Evolutionary conservation across 1,140 invertebrate species (phyloP).

Genomic region (Brachionus sp.): DNA sequence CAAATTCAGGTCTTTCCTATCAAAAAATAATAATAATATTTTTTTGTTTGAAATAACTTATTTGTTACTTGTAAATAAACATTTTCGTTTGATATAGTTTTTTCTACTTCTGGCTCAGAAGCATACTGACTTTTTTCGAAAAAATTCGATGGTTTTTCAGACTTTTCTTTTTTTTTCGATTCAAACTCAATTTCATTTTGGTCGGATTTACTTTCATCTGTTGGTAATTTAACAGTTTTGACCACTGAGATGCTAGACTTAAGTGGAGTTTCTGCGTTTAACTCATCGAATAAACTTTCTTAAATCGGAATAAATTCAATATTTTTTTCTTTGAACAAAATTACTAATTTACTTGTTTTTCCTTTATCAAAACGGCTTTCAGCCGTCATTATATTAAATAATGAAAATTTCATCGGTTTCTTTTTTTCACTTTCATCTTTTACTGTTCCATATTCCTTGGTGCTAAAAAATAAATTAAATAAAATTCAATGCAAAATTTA

Average conservation of each 20-base stretch:
- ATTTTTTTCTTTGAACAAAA: too few relatives aligned
- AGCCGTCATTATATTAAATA: not conserved
- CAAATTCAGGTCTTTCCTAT: constrained; percentile 57
- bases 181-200: constrained; percentile 20
- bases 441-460: constrained; percentile 10
- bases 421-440: constrained; percentile 29
- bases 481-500: too few relatives aligned
- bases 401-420: not conserved
- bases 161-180: not conserved
- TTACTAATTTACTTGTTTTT: constrained; percentile 34
- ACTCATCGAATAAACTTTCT: not conserved
- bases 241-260: not conserved
- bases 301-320: not conserved
- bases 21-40: constrained; percentile 38
- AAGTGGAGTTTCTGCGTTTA: not conserved
- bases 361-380: constrained; percentile 47
- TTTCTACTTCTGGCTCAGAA: not conserved
- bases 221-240: not conserved
- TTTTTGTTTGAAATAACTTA: not conserved
- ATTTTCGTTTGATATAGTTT: not conserved
- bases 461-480: not conserved
- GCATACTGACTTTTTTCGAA: not conserved
- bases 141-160: not conserved
- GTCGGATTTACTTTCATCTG: not conserved
- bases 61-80: constrained; percentile 14